Evolutionary conservation across 37 sponge, comb jelly and placozoan species (phyloP), one percentile per base, ranked within the genome.

Genomic region (Corticium candelabrum): DNA sequence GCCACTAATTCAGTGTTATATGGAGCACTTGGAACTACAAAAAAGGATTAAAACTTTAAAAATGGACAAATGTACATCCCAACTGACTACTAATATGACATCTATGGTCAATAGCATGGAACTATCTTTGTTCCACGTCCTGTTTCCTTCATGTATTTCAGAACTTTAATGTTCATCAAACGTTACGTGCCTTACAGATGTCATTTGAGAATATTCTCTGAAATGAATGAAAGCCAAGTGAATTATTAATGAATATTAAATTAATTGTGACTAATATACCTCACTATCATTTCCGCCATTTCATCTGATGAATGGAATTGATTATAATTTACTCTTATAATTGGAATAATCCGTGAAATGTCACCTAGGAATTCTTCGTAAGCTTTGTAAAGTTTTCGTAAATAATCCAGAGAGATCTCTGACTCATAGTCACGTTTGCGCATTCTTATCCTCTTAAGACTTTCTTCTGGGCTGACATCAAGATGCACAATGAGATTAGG

Each of bases 401-500:
- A 85, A 40, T 96, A 96, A 1, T 96, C 94, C 27, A 96, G 83
- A 2, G 90, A 76, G 36, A 96, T 89, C 30, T 86, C 74, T 11
- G 88, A 86, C 82, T 96, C 96, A 50, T 93, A 92, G 69, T 96
- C 93, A 34, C 96, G 76, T 3, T 78, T 79, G 35, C 96, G 82
- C 78, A 84, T 80, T 7, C 85, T 82, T 30, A 96, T 92, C 29
- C 96, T 82, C 43, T 86, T 79, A 85, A 85, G 77, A 79, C 96
- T 92, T 87, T 96, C 96, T 69, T 87, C 86, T 1, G 96, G 96
- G 39, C 83, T 78, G 1, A 96, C 93, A 41, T 96, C 96, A 50
- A 96, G 85, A 41, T 96, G 93, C 39, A 96, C 94, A 36, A 96
- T 96, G 40, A 96, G 74, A 82, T 96, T 96, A 0, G 96, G 96